These are phyloP conservation scores for Cistogaster globosa DNA, from an alignment of 2,888 invertebrate genomes.

Conservation along the genomic window DNA sequence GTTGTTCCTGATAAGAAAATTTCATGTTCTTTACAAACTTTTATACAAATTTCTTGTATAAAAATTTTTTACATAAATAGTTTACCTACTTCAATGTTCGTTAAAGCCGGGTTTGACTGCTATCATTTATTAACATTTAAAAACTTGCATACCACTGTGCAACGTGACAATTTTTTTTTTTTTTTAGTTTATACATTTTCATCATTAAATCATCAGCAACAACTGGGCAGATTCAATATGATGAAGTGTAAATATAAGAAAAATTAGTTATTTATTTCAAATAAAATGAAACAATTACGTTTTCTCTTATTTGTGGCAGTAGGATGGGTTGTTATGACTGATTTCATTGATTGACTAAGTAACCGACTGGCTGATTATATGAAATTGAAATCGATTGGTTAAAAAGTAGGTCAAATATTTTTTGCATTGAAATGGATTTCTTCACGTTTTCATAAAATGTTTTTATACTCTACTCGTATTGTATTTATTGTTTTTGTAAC, in stretches of 20 bases:
- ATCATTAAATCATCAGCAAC: too few relatives aligned
- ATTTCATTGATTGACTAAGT: constrained; percentile 5
- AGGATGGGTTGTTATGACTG: constrained; percentile 7
- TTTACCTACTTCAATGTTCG: too few relatives aligned
- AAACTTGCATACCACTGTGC: background rate
- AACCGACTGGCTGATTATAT: background rate
- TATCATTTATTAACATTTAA: too few relatives aligned
- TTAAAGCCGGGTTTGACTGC: too few relatives aligned
- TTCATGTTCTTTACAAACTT: too few relatives aligned
- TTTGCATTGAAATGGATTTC: background rate
- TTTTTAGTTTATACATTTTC: too few relatives aligned
- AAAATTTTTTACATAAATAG: too few relatives aligned
- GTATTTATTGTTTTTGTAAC: background rate
- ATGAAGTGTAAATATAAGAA: too few relatives aligned
- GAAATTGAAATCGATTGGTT: background rate
- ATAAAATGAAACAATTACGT: background rate
- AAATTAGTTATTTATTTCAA: too few relatives aligned
- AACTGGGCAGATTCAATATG: too few relatives aligned
- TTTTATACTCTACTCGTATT: background rate
- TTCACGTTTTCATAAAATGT: background rate
- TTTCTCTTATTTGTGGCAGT: background rate
- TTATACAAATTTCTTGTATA: too few relatives aligned
- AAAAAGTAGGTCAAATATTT: constrained; percentile 35
- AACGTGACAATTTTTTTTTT: background rate
- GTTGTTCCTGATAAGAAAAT: too few relatives aligned